Evolutionary conservation across 2,113 vertebrate genomes (phyloP).

Genomic region (Oplegnathus fasciatus): DNA sequence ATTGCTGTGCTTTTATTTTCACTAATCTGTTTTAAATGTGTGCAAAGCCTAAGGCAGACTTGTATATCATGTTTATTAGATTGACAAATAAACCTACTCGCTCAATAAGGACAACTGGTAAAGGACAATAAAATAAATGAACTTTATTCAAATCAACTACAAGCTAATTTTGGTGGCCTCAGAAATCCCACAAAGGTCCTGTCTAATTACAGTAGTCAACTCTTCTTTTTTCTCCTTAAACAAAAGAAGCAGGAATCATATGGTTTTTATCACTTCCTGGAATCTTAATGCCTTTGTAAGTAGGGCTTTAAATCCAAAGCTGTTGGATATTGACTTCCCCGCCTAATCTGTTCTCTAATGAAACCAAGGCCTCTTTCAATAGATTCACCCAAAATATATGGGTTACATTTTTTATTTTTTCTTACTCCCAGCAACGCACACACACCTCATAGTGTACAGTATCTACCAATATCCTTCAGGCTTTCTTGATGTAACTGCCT

Average conservation of each 20-base stretch:
- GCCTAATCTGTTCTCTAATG: conserved; percentile 76
- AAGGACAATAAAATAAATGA: conserved; percentile 34
- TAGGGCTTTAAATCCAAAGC: conserved; percentile 77
- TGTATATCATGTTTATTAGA: conserved; percentile 10
- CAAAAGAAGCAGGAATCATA: conserved; percentile 65
- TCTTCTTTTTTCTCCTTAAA: conserved; percentile 26
- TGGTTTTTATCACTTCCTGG: conserved; percentile 73
- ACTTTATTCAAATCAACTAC: conserved; percentile 11
- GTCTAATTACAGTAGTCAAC: conserved; percentile 46
- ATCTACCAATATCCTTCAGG: conserved; percentile 38
- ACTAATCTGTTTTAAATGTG: conserved; percentile 32
- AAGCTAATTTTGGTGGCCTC: conserved; percentile 51
- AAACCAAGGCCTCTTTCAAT: conserved; percentile 60
- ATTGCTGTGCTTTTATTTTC: conserved; percentile 19
- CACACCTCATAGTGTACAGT: conserved; percentile 9
- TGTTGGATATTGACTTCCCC: conserved; percentile 74
- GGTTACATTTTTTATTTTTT: neutral
- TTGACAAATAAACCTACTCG: conserved; percentile 28
- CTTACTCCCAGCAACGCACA: neutral
- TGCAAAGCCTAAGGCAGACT: conserved; percentile 7
- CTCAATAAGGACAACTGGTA: neutral
- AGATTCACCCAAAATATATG: conserved; percentile 48
- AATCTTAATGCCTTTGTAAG: conserved; percentile 84
- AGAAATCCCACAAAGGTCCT: conserved; percentile 56
- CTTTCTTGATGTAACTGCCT: conserved; percentile 65